Conservation (phyloP, 2,888 invertebrate species). For the Incurvaria masculella region DNA sequence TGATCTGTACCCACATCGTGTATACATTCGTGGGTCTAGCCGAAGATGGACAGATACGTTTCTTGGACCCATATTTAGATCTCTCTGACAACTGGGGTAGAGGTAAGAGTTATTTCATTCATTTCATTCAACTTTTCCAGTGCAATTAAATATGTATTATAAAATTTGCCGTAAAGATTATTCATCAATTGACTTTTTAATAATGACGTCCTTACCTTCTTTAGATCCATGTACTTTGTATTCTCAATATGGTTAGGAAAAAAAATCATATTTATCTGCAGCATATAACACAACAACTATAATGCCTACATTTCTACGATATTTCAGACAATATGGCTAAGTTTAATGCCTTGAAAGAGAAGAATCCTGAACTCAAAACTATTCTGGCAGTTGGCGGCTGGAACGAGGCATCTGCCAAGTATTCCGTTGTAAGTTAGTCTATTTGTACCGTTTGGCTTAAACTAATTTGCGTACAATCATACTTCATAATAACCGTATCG, state of each 20-base stretch:
- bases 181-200: constrained; percentile 12
- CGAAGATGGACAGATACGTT: constrained; percentile 42
- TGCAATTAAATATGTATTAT: no score
- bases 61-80: constrained; percentile 62
- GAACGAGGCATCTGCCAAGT: constrained; percentile 62
- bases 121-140: no score
- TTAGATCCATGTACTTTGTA: constrained; percentile 10
- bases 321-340: constrained; percentile 47
- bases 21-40: constrained; percentile 71
- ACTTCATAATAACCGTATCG: not conserved
- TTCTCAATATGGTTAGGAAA: constrained; percentile 9
- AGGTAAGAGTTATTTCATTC: no score
- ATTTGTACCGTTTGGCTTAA: not conserved
- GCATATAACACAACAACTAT: constrained; percentile 5
- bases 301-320: constrained; percentile 16
- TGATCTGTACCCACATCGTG: constrained; percentile 70
- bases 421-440: constrained; percentile 54
- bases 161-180: constrained; percentile 4
- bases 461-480: not conserved
- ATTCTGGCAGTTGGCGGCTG: constrained; percentile 68
- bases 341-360: constrained; percentile 52
- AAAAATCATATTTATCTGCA: constrained; percentile 2
- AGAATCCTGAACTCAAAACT: constrained; percentile 52
- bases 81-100: constrained; percentile 58
- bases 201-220: constrained; percentile 11